A percentile compares a stretch with the other conserved stretches of the same genome.
These are phyloP conservation scores for Peromyscus attwateri DNA, from an alignment of 2,797 vertebrate species.

Conservation along the genomic window DNA sequence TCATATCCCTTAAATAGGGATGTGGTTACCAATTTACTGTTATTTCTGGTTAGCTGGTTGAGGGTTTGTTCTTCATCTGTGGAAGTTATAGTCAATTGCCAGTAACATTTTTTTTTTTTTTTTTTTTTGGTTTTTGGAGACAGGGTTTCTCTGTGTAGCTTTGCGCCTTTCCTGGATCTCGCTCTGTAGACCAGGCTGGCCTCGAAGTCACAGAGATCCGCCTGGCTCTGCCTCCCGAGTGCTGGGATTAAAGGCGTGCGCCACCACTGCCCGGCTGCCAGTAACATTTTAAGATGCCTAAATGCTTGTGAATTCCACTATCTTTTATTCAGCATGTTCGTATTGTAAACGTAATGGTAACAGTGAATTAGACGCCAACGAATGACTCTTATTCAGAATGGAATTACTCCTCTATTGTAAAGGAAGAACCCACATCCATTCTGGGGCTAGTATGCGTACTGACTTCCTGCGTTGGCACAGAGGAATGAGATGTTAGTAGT, in stretches of 20 bases:
- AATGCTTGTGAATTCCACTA: neutral
- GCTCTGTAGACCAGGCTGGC: too few species aligned
- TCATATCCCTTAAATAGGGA: slow-evolving; percentile 22
- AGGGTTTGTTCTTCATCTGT: neutral
- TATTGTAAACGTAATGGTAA: slow-evolving; percentile 55
- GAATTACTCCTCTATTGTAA: slow-evolving; percentile 50
- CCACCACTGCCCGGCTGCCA: neutral
- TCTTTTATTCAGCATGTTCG: slow-evolving; percentile 19
- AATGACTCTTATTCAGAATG: slow-evolving; percentile 19
- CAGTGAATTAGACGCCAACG: slow-evolving; percentile 22
- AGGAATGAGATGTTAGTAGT: slow-evolving; percentile 41
- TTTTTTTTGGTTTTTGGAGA: too few species aligned
- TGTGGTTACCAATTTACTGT: slow-evolving; percentile 8
- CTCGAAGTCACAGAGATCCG: too few species aligned
- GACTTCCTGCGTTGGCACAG: slow-evolving; percentile 22
- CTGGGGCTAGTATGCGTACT: neutral
- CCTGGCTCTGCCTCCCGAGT: too few species aligned
- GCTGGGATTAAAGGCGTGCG: too few species aligned
- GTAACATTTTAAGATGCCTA: slow-evolving; percentile 23
- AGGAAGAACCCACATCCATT: slow-evolving; percentile 39
- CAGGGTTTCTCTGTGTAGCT: too few species aligned
- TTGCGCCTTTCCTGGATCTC: too few species aligned
- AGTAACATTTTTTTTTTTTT: neutral
- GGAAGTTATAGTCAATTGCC: slow-evolving; percentile 43
- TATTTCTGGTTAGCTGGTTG: slow-evolving; percentile 52